Percentiles rank a stretch among this genome's conserved stretches.
These are phyloP conservation scores for Megastigmus dorsalis DNA, from an alignment of 2,888 invertebrate genomes.

Conservation along the genomic window DNA sequence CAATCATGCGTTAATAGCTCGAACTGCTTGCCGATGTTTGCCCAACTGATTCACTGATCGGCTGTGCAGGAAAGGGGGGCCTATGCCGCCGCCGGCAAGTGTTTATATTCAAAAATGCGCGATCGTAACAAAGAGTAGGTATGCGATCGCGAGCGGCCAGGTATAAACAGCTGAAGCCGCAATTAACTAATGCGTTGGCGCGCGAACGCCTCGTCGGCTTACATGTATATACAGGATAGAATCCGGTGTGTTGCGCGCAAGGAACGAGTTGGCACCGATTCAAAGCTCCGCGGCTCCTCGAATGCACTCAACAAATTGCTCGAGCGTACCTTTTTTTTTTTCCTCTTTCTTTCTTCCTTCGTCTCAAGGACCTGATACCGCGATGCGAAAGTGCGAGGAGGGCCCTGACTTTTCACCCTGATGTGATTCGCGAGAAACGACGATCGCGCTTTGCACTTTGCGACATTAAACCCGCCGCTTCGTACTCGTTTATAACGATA, in stretches of 20 bases:
- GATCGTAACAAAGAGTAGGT: no score
- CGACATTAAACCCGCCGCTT: no score
- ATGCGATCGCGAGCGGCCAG: background rate
- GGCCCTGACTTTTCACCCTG: background rate
- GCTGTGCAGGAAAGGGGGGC: no score
- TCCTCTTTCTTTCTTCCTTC: conserved; percentile 23
- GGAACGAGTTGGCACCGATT: conserved; percentile 70
- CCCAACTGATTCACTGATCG: no score
- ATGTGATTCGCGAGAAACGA: conserved; percentile 31
- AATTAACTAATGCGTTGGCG: conserved; percentile 65
- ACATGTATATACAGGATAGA: no score
- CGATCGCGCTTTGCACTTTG: no score
- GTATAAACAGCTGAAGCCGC: conserved; percentile 23
- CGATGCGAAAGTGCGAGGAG: background rate
- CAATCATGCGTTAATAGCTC: conserved; percentile 33
- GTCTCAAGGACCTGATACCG: background rate
- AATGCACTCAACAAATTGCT: conserved; percentile 67
- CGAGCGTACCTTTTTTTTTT: conserved; percentile 46
- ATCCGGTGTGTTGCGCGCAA: conserved; percentile 39
- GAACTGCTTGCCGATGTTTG: no score
- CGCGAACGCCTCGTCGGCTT: no score
- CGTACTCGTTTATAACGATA: no score
- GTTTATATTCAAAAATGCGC: no score
- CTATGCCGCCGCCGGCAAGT: no score
- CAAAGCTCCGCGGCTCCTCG: conserved; percentile 56